These are phyloP conservation scores for Forficula auricularia DNA, from an alignment of 1,140 invertebrate genomes.

Conservation along the genomic window DNA sequence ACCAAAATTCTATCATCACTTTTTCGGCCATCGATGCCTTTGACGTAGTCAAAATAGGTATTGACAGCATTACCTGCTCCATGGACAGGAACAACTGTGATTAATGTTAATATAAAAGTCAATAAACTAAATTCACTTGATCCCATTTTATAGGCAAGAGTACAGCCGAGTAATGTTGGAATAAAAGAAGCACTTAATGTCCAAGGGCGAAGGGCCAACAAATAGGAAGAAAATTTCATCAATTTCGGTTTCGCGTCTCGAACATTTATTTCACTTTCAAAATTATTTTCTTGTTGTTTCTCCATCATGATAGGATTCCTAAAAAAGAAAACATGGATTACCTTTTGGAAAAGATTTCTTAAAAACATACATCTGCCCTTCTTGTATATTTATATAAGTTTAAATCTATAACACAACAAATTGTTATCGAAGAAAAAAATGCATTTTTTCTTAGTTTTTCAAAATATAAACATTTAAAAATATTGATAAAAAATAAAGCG, in stretches of 20 bases:
- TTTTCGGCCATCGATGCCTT: slow-evolving; percentile 80
- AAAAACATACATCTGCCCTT: too few relatives aligned
- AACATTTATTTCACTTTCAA: too few relatives aligned
- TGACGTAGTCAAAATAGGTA: slow-evolving; percentile 86
- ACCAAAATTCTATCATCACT: slow-evolving; percentile 85
- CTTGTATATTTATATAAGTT: too few relatives aligned
- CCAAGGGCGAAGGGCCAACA: slow-evolving; percentile 77
- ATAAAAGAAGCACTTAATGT: slow-evolving; percentile 78
- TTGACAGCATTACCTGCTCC: slow-evolving; percentile 94
- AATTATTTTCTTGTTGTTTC: too few relatives aligned
- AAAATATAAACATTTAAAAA: too few relatives aligned
- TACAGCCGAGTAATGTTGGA: slow-evolving; percentile 72
- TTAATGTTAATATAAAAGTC: slow-evolving; percentile 59
- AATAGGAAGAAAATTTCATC: slow-evolving; percentile 73
- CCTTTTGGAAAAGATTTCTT: too few relatives aligned
- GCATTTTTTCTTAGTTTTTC: too few relatives aligned
- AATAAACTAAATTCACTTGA: slow-evolving; percentile 54
- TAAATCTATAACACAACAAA: too few relatives aligned
- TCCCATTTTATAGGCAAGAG: slow-evolving; percentile 60
- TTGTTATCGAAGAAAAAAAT: too few relatives aligned
- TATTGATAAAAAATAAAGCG: too few relatives aligned
- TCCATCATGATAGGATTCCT: too few relatives aligned
- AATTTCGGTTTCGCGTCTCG: slow-evolving; percentile 18
- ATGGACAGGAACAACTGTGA: slow-evolving; percentile 78
- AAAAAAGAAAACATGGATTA: too few relatives aligned